Base-by-base conservation (phyloP, 1,140 invertebrate genomes). In the Portunus trituberculatus region DNA sequence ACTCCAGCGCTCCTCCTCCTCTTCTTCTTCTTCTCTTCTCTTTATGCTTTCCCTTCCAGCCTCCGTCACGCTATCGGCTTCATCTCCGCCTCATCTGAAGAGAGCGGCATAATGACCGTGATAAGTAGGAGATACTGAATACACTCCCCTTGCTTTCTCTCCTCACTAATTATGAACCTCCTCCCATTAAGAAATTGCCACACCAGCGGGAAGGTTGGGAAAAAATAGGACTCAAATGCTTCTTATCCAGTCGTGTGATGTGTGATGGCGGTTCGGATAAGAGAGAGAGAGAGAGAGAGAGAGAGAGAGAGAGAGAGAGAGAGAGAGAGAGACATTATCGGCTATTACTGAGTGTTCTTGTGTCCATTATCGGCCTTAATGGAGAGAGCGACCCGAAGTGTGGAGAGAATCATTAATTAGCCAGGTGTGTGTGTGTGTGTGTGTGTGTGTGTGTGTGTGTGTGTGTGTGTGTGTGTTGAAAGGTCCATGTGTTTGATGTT, bases 341-440 rank as follows among this genome's bases (percentile, higher is more conserved):
- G 31, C 87, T 46, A 87, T 87, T 87, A 87, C 84, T n/a, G 31
- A 39, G 84, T 46, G 39, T 87, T 87, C 39, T 39, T 32, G 10
- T 87, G 84, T 32, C 84, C 84, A 87, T 87, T 87, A 87, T 87
- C 87, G 39, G 25, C 45, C 7, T 48, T 89, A 89, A 89, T 39
- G 87, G 87, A 45, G 10, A 48, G 46, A 48, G 87, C n/a, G 87
- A n/a, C 25, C 7, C 31, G 67, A n/a, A 7, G 87, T 89, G 87
- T 89, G 87, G 39, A 39, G 87, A 28, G 87, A 89, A 89, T 89
- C 39, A n/a, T 89, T 89, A 89, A 89, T 89, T 89, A 46, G 46
- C 45, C 16, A 59, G 10, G 52, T 59, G 52, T 59, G 31, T 88
- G 86, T 88, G 83, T 86, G 83, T 86, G 83, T 86, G 83, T 86